Evolutionary conservation across 35 echinoderm and acorn worm species (phyloP), one percentile per base, ranked within the genome.

Genomic region (Heliocidaris tuberculata): DNA sequence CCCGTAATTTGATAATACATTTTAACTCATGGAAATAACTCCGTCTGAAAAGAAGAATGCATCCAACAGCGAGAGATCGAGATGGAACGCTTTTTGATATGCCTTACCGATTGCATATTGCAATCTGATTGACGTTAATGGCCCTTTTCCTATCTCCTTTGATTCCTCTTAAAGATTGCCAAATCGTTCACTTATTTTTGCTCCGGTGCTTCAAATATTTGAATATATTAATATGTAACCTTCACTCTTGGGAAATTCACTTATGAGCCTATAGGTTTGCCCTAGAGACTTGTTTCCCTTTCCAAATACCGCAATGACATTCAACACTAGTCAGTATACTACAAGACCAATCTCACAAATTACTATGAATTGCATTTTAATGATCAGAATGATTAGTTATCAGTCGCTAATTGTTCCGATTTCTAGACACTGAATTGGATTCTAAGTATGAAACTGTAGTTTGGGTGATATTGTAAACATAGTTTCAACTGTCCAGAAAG

Each of bases 51-150:
- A 78, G 65, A 78, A 78, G 65, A 27, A 19, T 27, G 7, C 27
- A 78, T 78, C 65, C 21, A 78, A 78, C 21, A 27, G 65, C 27
- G 27, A 21, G 27, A 5, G 21, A 17, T 4, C 27, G 27, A 27
- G 65, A 24, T 6, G 19, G 65, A 78, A 78, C 21, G 65, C 19
- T 78, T 78, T 78, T 78, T n/a, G 15, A 42, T 42, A 42, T 42
- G 35, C 35, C 35, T 1, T 42, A 42, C 35, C 35, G 3, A 42
- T 42, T 78, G 19, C 27, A 56, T 56, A 78, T 78, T 19, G 65
- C 27, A n/a, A 78, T 78, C 65, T 78, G 65, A 78, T 78, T 78
- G 65, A 78, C 65, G 65, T 78, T 78, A 78, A 78, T 78, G 65
- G 65, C 24, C 27, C 65, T 78, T n/a, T 78, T 78, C 65, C 65